A percentile compares a stretch with the other conserved stretches of the same genome.
Evolutionary conservation across 2,888 invertebrate species (phyloP).

Genomic region (Pristionchus exspectatus): DNA sequence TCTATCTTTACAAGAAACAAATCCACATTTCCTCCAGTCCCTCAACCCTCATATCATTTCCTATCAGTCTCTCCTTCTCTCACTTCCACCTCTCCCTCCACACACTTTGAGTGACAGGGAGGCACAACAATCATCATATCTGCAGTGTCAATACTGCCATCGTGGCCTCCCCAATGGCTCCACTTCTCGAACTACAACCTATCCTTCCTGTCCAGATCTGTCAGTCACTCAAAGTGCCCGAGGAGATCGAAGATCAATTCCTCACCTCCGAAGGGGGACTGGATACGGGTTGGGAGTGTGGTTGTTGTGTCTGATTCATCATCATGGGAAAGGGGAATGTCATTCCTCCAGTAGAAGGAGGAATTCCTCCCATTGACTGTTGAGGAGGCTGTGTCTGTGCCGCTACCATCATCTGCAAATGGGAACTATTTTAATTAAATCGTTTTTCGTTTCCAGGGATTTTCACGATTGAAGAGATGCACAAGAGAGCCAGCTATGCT

Average conservation of each 20-base stretch:
- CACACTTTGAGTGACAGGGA: constrained; percentile 16
- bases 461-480: not conserved
- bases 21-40: not conserved
- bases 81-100: not conserved
- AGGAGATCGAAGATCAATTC: not conserved
- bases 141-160: not conserved
- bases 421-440: not conserved
- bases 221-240: not conserved
- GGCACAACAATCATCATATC: not conserved
- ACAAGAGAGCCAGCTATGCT: not conserved
- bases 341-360: constrained; percentile 32
- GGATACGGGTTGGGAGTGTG: constrained; percentile 43
- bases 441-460: not conserved
- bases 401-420: constrained; percentile 15
- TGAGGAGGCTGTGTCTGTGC: constrained; percentile 10
- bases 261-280: constrained; percentile 11
- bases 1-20: not conserved
- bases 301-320: constrained; percentile 59
- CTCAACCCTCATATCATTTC: not conserved
- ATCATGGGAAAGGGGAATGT: constrained; percentile 67
- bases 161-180: not conserved
- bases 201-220: not conserved
- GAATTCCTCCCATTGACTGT: constrained; percentile 50
- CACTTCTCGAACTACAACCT: constrained; percentile 23
- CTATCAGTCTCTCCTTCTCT: constrained; percentile 22